Base-by-base conservation (phyloP, 2,113 vertebrate genomes). In the Glaucomys volans region DNA sequence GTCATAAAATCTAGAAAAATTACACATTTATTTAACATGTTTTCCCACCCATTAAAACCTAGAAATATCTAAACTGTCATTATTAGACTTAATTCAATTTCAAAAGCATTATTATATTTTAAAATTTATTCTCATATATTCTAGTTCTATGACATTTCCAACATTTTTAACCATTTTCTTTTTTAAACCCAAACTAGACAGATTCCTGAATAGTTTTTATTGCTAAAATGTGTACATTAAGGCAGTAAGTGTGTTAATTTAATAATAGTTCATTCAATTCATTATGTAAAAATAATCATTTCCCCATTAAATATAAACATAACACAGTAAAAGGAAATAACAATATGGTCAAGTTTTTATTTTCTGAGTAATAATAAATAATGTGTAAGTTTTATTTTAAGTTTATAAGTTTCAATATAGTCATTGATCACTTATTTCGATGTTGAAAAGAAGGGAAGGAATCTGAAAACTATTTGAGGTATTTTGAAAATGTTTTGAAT, bases 81-180 rank as follows among this genome's bases (percentile, higher is more conserved):
- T 85, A 66, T 54, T 32, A 95, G 59, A 37, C 4, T 67, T 81
- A 26, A 35, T 85, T 96, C 32, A 95, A n/a, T 89, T 69, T 91
- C 74, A 95, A 86, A 76, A 10, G 77, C 26, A 47, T 54, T 20
- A 22, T 64, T 71, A 95, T 16, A 10, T 22, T 62, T 80, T 50
- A 20, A 54, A 54, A 6, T 54, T 57, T 93, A 35, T 2, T 86
- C 7, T 69, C 85, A 62, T 24, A 75, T 47, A 69, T 89, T 75
- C 8, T 3, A 75, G 32, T 92, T 54, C 67, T 50, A 54, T 82
- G 42, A 30, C 10, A 92, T 85, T 86, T 81, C 77, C 57, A 72
- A 16, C 4, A 69, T 80, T 71, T 71, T 24, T 32, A 54, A 22
- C 12, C 40, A 67, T 75, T 85, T 88, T 11, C 4, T 79, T 74